These are phyloP conservation scores for Vipera ursinii DNA, from an alignment of 2,797 vertebrate genomes.

Conservation along the genomic window DNA sequence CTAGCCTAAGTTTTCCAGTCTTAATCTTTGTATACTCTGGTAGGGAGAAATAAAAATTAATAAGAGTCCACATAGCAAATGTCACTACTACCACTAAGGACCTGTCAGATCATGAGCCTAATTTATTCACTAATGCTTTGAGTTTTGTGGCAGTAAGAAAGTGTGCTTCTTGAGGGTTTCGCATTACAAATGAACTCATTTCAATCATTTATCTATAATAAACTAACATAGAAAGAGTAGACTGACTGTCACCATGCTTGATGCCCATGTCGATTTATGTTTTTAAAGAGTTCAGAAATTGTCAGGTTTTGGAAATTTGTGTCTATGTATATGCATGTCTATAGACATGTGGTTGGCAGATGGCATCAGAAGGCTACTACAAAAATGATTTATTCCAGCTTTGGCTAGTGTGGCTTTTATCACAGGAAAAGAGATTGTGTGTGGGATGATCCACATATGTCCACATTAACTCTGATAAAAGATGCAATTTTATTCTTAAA, in stretches of 20 bases:
- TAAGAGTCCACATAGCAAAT: background rate
- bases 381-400: background rate
- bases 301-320: background rate
- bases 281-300: background rate
- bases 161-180: background rate
- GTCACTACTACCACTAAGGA: background rate
- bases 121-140: background rate
- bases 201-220: background rate
- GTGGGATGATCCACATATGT: background rate
- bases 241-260: background rate
- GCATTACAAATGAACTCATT: background rate
- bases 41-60: background rate
- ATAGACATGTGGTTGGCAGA: background rate
- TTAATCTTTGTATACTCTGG: background rate
- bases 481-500: background rate
- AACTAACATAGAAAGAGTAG: background rate
- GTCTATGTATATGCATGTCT: background rate
- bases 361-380: background rate
- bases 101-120: background rate
- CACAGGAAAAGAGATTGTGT: background rate
- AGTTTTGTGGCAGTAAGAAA: background rate
- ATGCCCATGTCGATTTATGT: background rate
- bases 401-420: background rate
- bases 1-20: background rate
- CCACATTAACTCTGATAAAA: background rate